Conservation (phyloP, 2,888 invertebrate genomes). For the Drosophila koepferae region DNA sequence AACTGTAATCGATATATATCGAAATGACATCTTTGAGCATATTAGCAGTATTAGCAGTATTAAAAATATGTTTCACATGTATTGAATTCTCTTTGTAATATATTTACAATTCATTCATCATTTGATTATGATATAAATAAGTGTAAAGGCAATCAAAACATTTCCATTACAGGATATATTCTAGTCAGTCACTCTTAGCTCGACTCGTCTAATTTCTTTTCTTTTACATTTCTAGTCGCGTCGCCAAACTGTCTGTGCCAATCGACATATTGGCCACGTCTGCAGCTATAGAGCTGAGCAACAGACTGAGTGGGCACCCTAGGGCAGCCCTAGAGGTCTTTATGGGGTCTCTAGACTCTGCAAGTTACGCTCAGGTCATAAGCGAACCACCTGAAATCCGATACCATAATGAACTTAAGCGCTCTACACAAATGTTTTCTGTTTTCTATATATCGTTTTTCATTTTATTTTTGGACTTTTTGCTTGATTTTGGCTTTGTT, state of each 20-base stretch:
- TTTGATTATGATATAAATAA: neutral
- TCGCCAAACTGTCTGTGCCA: conserved; percentile 53
- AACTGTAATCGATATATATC: too few species aligned
- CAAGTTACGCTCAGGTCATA: conserved; percentile 11
- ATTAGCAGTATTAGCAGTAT: too few species aligned
- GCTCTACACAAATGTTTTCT: conserved; percentile 29
- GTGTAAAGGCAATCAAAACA: neutral
- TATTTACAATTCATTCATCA: neutral
- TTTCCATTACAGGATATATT: neutral
- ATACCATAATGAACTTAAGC: conserved; percentile 71
- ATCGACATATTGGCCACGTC: conserved; percentile 44
- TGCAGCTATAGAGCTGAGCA: neutral
- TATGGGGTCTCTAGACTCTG: conserved; percentile 1
- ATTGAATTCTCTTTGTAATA: too few species aligned
- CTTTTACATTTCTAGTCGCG: conserved; percentile 13
- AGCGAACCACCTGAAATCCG: conserved; percentile 51
- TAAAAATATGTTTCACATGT: too few species aligned
- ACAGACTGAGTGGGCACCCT: neutral
- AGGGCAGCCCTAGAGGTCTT: neutral
- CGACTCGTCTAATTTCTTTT: neutral
- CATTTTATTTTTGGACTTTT: conserved; percentile 3
- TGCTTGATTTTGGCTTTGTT: conserved; percentile 30
- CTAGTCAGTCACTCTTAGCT: neutral
- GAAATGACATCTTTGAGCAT: too few species aligned
- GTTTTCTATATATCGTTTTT: conserved; percentile 6